Conservation (phyloP, 53 echinoderm and acorn worm genomes). For the Paracentrotus lividus region DNA sequence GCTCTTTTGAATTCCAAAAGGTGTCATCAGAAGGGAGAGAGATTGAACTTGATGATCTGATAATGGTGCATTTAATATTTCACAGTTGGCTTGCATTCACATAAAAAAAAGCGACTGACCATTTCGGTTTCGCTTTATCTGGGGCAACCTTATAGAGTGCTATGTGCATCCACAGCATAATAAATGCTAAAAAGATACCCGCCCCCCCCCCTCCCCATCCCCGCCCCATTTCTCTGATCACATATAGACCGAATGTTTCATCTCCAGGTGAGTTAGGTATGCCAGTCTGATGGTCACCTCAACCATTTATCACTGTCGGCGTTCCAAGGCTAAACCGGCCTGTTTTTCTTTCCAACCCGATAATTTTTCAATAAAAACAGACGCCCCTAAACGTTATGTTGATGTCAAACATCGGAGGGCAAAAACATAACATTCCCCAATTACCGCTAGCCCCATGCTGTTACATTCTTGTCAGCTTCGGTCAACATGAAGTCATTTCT, state of each 20-base stretch:
- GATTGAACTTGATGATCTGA: too few species aligned
- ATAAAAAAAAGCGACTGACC: too few species aligned
- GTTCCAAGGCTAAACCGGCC: slow-evolving; percentile 10
- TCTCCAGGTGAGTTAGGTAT: slow-evolving; percentile 27
- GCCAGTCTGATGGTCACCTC: background rate
- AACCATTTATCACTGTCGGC: slow-evolving; percentile 30
- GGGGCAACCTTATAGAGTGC: too few species aligned
- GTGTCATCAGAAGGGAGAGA: too few species aligned
- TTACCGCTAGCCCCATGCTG: slow-evolving; percentile 20
- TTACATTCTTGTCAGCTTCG: background rate
- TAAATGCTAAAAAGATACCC: too few species aligned
- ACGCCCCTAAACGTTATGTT: background rate
- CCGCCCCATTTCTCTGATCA: background rate
- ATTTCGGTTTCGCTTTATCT: too few species aligned
- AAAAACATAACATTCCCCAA: slow-evolving; percentile 17
- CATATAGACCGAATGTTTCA: background rate
- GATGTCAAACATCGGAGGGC: slow-evolving; percentile 16
- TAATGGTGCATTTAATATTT: too few species aligned
- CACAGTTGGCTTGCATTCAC: too few species aligned
- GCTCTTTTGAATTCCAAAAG: too few species aligned
- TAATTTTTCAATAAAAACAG: slow-evolving; percentile 10
- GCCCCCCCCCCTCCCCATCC: background rate
- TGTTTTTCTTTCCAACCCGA: background rate
- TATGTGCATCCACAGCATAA: too few species aligned
- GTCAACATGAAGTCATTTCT: background rate